Percentiles rank a stretch among this genome's conserved stretches.
These are phyloP conservation scores for Calephelis virginiensis DNA, from an alignment of 1,140 invertebrate genomes.

Conservation along the genomic window DNA sequence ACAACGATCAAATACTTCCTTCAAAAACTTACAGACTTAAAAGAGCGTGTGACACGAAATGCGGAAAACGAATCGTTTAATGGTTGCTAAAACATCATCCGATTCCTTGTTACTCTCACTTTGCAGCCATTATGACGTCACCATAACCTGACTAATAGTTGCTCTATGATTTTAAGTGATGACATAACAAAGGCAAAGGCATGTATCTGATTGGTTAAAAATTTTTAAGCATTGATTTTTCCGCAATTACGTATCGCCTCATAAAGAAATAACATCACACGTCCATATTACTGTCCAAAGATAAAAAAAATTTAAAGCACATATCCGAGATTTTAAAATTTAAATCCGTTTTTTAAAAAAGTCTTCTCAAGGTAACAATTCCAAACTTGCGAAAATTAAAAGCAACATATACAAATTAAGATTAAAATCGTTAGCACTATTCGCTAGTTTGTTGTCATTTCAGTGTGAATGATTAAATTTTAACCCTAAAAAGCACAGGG, in stretches of 20 bases:
- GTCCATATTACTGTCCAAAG: conserved; percentile 10
- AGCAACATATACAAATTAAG: too few relatives aligned
- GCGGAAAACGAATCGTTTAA: not conserved
- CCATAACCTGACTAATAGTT: too few relatives aligned
- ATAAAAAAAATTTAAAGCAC: conserved; percentile 3
- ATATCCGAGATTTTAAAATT: not conserved
- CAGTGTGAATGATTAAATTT: too few relatives aligned
- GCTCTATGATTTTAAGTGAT: too few relatives aligned
- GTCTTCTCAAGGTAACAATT: too few relatives aligned
- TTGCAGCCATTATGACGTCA: too few relatives aligned
- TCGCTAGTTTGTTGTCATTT: too few relatives aligned
- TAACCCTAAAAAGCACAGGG: too few relatives aligned
- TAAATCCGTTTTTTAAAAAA: not conserved
- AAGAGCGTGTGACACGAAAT: not conserved
- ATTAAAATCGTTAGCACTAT: too few relatives aligned
- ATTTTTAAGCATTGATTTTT: not conserved
- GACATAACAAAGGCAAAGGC: too few relatives aligned
- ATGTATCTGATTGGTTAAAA: not conserved
- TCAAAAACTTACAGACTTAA: conserved; percentile 4
- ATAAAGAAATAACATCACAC: conserved; percentile 11
- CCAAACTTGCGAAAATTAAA: too few relatives aligned
- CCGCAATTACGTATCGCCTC: not conserved
- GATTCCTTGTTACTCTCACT: too few relatives aligned
- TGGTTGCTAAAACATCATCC: not conserved
- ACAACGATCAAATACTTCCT: conserved; percentile 14